phyloP scores from a whole-genome alignment of 2,113 vertebrate species.

The Arvicanthis niloticus region DNA sequence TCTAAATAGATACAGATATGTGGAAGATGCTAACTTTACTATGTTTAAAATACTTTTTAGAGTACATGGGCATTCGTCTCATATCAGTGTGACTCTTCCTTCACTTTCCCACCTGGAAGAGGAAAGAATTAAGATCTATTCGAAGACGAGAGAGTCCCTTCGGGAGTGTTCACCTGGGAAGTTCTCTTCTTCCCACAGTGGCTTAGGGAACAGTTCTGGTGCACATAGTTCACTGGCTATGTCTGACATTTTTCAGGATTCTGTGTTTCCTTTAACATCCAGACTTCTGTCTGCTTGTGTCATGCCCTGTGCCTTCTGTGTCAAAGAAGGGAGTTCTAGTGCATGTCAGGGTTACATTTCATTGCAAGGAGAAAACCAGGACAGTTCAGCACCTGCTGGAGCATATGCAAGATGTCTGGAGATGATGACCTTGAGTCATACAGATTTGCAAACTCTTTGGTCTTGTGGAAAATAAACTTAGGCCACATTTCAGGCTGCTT shows the following conservation, averaged over 20 bases:
- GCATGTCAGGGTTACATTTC: not conserved
- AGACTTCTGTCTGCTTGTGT: not conserved
- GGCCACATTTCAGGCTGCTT: not conserved
- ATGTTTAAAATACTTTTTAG: slow-evolving; percentile 42
- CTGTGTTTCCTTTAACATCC: not conserved
- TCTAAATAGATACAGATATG: not conserved
- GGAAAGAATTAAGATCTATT: not conserved
- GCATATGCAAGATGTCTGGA: not conserved
- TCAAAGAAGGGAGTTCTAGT: not conserved
- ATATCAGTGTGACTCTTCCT: not conserved
- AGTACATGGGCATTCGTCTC: not conserved
- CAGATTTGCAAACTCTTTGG: not conserved
- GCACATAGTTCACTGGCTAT: not conserved
- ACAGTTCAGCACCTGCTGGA: not conserved
- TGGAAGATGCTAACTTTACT: not conserved
- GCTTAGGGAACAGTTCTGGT: not conserved
- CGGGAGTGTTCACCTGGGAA: not conserved
- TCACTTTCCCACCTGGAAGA: not conserved
- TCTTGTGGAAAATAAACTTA: not conserved
- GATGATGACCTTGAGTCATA: not conserved
- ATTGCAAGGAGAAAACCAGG: not conserved
- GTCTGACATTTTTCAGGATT: not conserved
- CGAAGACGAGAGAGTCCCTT: not conserved
- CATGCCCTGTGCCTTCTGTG: not conserved
- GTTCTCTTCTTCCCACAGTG: not conserved